These are phyloP conservation scores for Conus ventricosus DNA, from an alignment of 1,140 invertebrate genomes.

Conservation along the genomic window DNA sequence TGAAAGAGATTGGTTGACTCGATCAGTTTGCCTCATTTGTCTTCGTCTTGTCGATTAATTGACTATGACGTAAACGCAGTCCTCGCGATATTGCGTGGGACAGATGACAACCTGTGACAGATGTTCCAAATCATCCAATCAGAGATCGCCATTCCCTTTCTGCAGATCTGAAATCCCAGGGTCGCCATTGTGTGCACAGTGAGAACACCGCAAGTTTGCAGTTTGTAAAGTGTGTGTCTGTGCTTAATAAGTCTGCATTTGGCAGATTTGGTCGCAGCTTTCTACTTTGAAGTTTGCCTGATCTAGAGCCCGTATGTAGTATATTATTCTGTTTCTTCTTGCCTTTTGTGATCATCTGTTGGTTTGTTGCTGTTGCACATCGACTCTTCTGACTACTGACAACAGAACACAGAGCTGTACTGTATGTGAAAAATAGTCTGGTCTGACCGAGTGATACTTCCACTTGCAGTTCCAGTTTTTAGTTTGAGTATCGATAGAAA, in stretches of 20 bases:
- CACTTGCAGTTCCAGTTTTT: too few relatives aligned
- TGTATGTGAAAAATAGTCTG: too few relatives aligned
- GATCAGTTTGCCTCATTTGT: too few relatives aligned
- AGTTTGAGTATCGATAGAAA: too few relatives aligned
- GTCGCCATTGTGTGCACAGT: slow-evolving; percentile 17
- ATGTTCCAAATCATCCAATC: slow-evolving; percentile 17
- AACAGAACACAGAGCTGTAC: too few relatives aligned
- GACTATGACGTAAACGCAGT: not conserved
- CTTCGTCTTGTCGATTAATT: too few relatives aligned
- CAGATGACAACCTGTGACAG: slow-evolving; percentile 9
- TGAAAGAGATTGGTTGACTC: too few relatives aligned
- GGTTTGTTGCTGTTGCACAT: not conserved
- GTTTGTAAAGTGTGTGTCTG: not conserved
- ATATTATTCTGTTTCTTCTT: not conserved
- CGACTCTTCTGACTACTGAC: not conserved
- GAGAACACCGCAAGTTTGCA: not conserved
- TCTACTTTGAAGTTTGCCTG: not conserved
- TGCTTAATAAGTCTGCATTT: not conserved
- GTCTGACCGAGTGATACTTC: too few relatives aligned
- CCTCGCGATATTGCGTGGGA: not conserved
- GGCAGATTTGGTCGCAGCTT: not conserved
- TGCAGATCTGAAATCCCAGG: not conserved
- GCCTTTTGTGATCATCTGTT: not conserved
- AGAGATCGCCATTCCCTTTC: not conserved
- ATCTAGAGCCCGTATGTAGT: not conserved